These are phyloP conservation scores for Merops nubicus DNA, from an alignment of 2,113 vertebrate species.

Conservation along the genomic window DNA sequence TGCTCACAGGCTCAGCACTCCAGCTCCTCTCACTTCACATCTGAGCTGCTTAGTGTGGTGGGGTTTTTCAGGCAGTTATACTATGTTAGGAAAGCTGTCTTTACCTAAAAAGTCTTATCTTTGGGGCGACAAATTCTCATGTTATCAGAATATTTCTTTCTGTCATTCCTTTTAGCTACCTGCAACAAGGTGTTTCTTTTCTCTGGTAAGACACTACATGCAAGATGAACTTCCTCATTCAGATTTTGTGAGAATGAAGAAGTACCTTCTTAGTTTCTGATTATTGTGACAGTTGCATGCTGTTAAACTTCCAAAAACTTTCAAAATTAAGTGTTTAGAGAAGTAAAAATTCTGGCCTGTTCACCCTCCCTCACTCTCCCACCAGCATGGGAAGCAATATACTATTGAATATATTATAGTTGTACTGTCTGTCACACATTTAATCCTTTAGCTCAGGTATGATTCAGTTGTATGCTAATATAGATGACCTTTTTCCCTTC, in stretches of 20 bases:
- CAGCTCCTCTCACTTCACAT: neutral
- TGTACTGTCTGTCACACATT: too few relatives aligned
- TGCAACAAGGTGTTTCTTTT: neutral
- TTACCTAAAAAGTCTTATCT: neutral
- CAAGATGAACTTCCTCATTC: neutral
- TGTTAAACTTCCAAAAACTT: neutral
- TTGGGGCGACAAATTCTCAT: neutral
- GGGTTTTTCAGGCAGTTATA: rapidly evolving
- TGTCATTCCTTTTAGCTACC: neutral
- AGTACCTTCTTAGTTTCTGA: neutral
- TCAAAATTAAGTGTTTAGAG: neutral
- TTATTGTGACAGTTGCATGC: neutral
- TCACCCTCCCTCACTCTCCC: neutral
- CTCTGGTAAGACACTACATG: neutral
- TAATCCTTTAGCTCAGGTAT: neutral
- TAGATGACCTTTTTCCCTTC: neutral
- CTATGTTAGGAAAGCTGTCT: neutral
- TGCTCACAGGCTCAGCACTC: too few relatives aligned
- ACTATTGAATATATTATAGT: too few relatives aligned
- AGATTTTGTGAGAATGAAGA: neutral
- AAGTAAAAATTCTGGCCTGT: neutral
- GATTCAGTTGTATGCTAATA: neutral
- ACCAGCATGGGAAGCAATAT: neutral
- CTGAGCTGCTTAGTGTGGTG: neutral
- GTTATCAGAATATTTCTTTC: neutral